Percentiles rank a stretch among this genome's conserved stretches.
These are phyloP conservation scores for Hyperopisus bebe DNA, from an alignment of 2,113 vertebrate genomes.

Conservation along the genomic window DNA sequence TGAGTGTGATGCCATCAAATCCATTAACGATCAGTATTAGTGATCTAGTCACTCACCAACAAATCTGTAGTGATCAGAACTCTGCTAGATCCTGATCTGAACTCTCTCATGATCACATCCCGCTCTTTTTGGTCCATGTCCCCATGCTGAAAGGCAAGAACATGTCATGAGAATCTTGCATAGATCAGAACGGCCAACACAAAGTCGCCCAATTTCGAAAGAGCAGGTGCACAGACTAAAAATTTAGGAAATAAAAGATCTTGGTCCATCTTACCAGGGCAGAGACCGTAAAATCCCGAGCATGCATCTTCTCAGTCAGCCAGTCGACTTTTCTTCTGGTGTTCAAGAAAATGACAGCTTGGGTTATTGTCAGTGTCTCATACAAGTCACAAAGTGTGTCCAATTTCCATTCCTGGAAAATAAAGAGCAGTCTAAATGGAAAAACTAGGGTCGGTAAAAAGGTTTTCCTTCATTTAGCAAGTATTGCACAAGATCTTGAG, in stretches of 20 bases:
- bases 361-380: conserved; percentile 94
- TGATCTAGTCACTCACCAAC: conserved; percentile 68
- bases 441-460: background rate
- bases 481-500: conserved; percentile 61
- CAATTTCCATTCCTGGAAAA: conserved; percentile 89
- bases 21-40: background rate
- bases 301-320: conserved; percentile 98
- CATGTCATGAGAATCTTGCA: background rate
- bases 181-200: no score
- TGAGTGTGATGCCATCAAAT: background rate
- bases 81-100: conserved; percentile 88
- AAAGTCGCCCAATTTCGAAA: background rate
- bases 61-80: conserved; percentile 96
- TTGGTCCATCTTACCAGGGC: conserved; percentile 76
- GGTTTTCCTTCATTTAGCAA: background rate
- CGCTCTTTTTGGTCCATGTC: conserved; percentile 99
- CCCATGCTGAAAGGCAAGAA: conserved; percentile 69
- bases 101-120: conserved; percentile 97
- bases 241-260: background rate
- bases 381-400: conserved; percentile 96
- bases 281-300: conserved; percentile 93
- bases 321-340: conserved; percentile 98
- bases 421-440: background rate
- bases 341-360: conserved; percentile 97
- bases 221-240: background rate